These are phyloP conservation scores for Meteorus colon DNA, from an alignment of 2,888 invertebrate genomes.

Conservation along the genomic window DNA sequence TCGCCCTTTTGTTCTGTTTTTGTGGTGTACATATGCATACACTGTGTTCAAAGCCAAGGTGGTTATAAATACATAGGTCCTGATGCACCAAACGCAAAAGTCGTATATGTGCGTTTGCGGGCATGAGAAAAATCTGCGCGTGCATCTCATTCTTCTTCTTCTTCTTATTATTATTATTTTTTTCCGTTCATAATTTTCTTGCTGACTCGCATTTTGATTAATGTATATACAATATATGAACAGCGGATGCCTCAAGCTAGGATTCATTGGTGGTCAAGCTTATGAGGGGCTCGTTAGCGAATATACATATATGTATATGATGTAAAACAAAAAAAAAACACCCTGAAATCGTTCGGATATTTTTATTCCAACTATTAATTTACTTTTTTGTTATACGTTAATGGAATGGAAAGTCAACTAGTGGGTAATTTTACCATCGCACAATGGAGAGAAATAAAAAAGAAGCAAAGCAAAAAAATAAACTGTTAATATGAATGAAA, in stretches of 20 bases:
- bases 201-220: constrained; percentile 10
- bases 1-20: background rate
- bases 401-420: background rate
- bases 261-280: constrained; percentile 18
- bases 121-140: background rate
- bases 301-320: background rate
- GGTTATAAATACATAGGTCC: background rate
- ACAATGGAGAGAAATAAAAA: background rate
- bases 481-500: background rate
- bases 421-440: background rate
- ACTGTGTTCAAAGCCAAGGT: background rate
- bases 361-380: background rate
- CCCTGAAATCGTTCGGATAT: background rate
- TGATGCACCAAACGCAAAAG: background rate
- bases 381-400: background rate
- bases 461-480: background rate
- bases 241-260: background rate
- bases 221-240: background rate
- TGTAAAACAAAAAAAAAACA: background rate
- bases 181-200: background rate
- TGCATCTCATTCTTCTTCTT: constrained; percentile 1
- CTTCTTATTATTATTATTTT: constrained; percentile 1
- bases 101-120: background rate
- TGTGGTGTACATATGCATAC: background rate
- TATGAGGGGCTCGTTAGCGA: constrained; percentile 19